A percentile compares a stretch with the other conserved stretches of the same genome.
These are phyloP conservation scores for Bombus pascuorum DNA, from an alignment of 1,140 invertebrate genomes.

Conservation along the genomic window DNA sequence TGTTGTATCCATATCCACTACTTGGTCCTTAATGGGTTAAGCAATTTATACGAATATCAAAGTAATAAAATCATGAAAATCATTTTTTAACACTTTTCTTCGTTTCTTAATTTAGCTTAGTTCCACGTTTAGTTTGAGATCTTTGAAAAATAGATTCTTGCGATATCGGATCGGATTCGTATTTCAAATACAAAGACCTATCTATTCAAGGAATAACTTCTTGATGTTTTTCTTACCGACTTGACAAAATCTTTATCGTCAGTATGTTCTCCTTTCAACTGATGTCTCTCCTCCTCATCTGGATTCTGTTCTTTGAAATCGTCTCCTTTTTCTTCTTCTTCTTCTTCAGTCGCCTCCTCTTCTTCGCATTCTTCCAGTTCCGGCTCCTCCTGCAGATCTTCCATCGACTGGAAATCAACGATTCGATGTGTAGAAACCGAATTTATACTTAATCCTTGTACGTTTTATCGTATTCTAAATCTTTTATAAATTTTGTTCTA, in stretches of 20 bases:
- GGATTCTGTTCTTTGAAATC: slow-evolving; percentile 18
- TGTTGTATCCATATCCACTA: no score
- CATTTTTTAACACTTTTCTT: no score
- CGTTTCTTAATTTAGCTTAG: no score
- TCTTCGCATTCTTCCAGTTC: slow-evolving; percentile 82
- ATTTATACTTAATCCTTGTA: neutral
- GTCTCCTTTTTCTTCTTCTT: slow-evolving; percentile 67
- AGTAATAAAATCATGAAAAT: no score
- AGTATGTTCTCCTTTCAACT: slow-evolving; percentile 37
- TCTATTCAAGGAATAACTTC: slow-evolving; percentile 54
- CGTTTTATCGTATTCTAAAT: neutral
- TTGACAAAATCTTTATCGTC: slow-evolving; percentile 67
- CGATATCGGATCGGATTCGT: slow-evolving; percentile 59
- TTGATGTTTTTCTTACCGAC: slow-evolving; percentile 75
- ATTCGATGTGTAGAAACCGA: neutral
- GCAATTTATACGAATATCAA: no score
- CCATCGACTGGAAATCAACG: slow-evolving; percentile 76
- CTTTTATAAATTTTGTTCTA: neutral
- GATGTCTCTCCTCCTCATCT: slow-evolving; percentile 23
- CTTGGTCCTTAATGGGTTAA: no score
- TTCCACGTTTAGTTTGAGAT: neutral
- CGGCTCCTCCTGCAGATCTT: slow-evolving; percentile 81
- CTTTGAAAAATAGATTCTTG: slow-evolving; percentile 44
- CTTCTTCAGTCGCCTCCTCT: slow-evolving; percentile 80
- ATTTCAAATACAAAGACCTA: slow-evolving; percentile 25